A percentile compares a stretch with the other conserved stretches of the same genome.
These are phyloP conservation scores for Vombatus ursinus DNA, from an alignment of 2,113 vertebrate genomes.

Conservation along the genomic window DNA sequence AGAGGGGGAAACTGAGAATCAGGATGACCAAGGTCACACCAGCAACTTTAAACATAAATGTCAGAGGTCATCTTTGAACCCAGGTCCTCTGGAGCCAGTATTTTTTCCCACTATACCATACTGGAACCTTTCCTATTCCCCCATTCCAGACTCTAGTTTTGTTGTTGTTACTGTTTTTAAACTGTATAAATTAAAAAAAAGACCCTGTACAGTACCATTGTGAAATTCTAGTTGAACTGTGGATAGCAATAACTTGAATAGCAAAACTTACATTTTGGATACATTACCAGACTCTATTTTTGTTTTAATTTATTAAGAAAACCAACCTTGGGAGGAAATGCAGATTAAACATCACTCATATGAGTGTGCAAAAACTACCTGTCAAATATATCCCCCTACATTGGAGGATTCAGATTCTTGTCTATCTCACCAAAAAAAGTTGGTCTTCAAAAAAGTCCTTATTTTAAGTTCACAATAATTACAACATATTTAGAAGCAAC, in stretches of 20 bases:
- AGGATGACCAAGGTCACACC: not conserved
- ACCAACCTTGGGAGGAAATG: not conserved
- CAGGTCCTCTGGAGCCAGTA: not conserved
- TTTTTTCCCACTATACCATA: not conserved
- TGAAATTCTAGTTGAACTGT: not conserved
- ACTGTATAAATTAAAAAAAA: not conserved
- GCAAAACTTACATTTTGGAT: not conserved
- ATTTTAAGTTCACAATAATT: accelerated
- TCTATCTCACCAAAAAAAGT: not conserved
- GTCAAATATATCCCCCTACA: not conserved
- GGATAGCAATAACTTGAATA: not conserved
- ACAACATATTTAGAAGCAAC: not conserved
- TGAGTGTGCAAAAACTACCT: constrained; percentile 16
- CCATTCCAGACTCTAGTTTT: not conserved
- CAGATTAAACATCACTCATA: not conserved
- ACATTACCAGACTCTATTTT: not conserved
- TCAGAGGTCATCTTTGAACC: not conserved
- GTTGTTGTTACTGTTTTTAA: not conserved
- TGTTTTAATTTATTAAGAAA: not conserved
- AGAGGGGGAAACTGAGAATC: not conserved
- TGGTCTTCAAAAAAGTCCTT: not conserved
- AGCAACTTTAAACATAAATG: not conserved
- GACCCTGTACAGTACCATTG: not conserved
- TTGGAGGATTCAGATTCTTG: not conserved
- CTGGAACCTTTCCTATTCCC: not conserved